Percentiles rank a stretch among this genome's conserved stretches.
Conservation (phyloP, 2,888 invertebrate species). For the Sylvicola cinctus region DNA sequence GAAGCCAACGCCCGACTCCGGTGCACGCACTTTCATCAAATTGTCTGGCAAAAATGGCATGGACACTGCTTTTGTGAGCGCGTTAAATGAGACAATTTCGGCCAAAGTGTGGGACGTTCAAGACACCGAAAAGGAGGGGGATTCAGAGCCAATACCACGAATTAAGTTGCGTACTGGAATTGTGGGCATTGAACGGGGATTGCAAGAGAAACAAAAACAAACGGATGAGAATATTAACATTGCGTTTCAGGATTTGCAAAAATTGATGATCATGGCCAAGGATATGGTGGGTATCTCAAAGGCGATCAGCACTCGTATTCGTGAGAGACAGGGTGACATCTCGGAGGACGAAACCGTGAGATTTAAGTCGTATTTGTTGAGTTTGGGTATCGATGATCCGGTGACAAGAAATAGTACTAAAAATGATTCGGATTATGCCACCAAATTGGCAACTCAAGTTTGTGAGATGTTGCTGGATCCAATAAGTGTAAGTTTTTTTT, state of each 20-base stretch:
- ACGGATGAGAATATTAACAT: constrained; percentile 79
- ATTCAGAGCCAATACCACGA: constrained; percentile 10
- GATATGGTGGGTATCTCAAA: constrained; percentile 92
- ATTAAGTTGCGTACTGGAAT: constrained; percentile 73
- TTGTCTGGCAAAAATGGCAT: constrained; percentile 74
- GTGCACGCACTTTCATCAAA: constrained; percentile 44
- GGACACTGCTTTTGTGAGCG: constrained; percentile 36
- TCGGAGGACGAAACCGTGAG: constrained; percentile 93
- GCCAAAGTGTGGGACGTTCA: constrained; percentile 41
- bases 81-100: constrained; percentile 39
- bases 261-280: constrained; percentile 89
- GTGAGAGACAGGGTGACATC: constrained; percentile 84
- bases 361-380: constrained; percentile 90
- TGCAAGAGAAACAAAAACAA: constrained; percentile 76
- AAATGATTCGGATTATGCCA: constrained; percentile 66
- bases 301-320: constrained; percentile 78
- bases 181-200: constrained; percentile 82
- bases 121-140: constrained; percentile 3
- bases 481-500: constrained; percentile 37
- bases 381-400: constrained; percentile 94
- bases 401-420: constrained; percentile 83
- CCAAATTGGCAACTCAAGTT: constrained; percentile 68
- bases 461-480: constrained; percentile 62
- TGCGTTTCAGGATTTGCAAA: constrained; percentile 89
- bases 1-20: constrained; percentile 33